Evolutionary conservation across 2,797 vertebrate species (phyloP).

Genomic region (Thamnophis elegans): DNA sequence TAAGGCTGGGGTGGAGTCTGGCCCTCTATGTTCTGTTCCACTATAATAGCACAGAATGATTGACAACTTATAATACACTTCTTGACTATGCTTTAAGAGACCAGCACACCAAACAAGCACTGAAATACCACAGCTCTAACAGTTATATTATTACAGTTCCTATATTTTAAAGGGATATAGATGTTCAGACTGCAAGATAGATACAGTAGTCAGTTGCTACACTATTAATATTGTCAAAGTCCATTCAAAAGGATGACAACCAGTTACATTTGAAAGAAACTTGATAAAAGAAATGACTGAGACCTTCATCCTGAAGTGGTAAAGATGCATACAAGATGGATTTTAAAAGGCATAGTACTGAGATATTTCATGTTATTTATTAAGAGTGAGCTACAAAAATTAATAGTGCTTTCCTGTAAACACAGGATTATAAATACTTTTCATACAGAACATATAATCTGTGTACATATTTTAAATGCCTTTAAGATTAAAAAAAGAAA

Average conservation of each 20-base stretch:
- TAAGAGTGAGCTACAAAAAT: neutral
- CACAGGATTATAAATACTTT: neutral
- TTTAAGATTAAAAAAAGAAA: constrained; percentile 3
- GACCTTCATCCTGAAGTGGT: neutral
- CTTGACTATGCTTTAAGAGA: neutral
- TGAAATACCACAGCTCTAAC: neutral
- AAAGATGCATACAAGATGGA: neutral
- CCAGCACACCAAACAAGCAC: neutral
- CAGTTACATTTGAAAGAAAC: neutral
- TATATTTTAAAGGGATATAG: neutral
- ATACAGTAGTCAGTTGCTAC: neutral
- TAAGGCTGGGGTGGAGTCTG: neutral
- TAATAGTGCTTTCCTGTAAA: neutral
- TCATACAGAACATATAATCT: neutral
- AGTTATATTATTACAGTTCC: neutral
- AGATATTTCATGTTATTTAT: neutral
- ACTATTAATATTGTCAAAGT: neutral
- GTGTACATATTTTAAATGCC: neutral
- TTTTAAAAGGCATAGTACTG: neutral
- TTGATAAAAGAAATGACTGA: neutral
- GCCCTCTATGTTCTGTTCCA: neutral
- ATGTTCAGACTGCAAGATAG: neutral
- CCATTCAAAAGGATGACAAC: neutral
- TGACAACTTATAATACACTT: neutral
- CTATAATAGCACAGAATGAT: neutral